phyloP scores from a whole-genome alignment of 1,140 invertebrate species.

The Sminthurinus signatus region DNA sequence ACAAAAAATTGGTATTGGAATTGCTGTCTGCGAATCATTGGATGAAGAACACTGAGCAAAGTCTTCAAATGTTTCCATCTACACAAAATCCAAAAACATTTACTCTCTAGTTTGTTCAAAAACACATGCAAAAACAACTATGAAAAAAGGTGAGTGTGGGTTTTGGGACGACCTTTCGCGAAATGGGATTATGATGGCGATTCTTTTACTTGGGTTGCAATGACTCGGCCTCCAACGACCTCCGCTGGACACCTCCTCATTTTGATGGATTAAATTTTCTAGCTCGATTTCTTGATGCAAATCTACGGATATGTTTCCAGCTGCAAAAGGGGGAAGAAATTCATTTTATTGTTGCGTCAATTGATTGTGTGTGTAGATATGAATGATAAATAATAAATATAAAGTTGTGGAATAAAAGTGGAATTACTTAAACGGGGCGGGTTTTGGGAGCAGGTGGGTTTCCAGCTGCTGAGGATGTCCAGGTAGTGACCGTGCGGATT shows the following conservation, averaged over 20 bases:
- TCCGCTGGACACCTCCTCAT: constrained; percentile 42
- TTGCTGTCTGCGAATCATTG: constrained; percentile 56
- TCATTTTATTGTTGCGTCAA: too few relatives aligned
- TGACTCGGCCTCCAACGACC: constrained; percentile 51
- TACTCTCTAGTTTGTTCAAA: neutral
- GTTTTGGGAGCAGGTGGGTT: constrained; percentile 17
- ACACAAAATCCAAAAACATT: neutral
- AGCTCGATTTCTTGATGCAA: constrained; percentile 2
- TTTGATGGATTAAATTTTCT: neutral
- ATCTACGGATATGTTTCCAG: constrained; percentile 24
- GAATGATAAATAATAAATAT: too few relatives aligned
- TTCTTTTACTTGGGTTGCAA: constrained; percentile 50
- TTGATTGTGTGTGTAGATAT: too few relatives aligned
- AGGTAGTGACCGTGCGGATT: neutral
- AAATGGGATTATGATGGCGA: constrained; percentile 59
- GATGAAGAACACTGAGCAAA: constrained; percentile 54
- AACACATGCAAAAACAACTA: too few relatives aligned
- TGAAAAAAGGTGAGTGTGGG: neutral
- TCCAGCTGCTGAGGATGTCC: constrained; percentile 20
- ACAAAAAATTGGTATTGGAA: constrained; percentile 59
- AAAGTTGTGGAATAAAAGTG: neutral
- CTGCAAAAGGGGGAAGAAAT: too few relatives aligned
- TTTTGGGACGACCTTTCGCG: constrained; percentile 45
- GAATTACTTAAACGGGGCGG: constrained; percentile 10
- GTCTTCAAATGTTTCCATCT: constrained; percentile 52